These are phyloP conservation scores for Lepilemur septentrionalis DNA, from an alignment of 2,797 vertebrate genomes.

Conservation along the genomic window DNA sequence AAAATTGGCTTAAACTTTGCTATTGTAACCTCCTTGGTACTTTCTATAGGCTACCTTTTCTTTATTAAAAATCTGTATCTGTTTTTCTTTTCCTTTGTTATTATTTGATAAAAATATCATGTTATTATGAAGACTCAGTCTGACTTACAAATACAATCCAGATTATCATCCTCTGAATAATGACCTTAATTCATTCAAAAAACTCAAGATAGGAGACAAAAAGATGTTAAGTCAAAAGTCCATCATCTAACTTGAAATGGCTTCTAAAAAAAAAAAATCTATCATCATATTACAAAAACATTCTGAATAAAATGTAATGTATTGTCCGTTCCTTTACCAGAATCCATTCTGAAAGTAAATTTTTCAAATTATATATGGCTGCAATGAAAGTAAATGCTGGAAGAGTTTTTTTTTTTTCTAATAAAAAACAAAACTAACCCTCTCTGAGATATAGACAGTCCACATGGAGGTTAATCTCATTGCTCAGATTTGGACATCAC, in stretches of 20 bases:
- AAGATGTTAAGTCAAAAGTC: not conserved
- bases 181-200: slow-evolving; percentile 10
- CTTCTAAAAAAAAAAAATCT: not conserved
- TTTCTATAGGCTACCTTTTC: not conserved
- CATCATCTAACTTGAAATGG: not conserved
- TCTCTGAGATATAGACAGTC: not conserved
- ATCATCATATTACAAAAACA: not conserved
- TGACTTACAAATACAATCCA: not conserved
- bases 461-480: slow-evolving; percentile 52
- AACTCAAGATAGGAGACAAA: not conserved
- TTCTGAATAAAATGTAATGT: not conserved
- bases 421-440: not conserved
- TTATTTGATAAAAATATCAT: slow-evolving; percentile 12
- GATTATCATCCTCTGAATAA: not conserved
- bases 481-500: slow-evolving; percentile 54
- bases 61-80: not conserved
- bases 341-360: not conserved
- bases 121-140: not conserved
- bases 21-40: not conserved
- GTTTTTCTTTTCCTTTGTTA: not conserved
- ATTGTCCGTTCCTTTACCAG: not conserved
- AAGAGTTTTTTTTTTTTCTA: not conserved
- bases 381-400: slow-evolving; percentile 29
- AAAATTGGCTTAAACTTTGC: slow-evolving; percentile 17
- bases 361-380: not conserved